A percentile compares a stretch with the other conserved stretches of the same genome.
phyloP scores from a whole-genome alignment of 2,888 invertebrate genomes.

The Yponomeuta malinellus region DNA sequence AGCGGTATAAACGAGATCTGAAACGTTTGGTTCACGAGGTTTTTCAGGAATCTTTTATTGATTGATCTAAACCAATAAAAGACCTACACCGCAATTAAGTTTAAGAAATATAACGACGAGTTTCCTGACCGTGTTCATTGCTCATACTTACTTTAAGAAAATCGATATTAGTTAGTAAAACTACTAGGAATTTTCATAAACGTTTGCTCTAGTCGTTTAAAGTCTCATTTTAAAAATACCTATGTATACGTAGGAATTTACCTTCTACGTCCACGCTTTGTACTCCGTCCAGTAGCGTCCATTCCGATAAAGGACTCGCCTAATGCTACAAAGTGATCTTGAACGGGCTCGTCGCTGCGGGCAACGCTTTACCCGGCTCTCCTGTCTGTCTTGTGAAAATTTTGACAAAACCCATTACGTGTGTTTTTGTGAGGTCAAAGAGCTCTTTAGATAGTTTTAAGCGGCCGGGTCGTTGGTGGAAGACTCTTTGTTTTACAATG shows the following conservation, averaged over 20 bases:
- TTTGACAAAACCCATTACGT: slow-evolving; percentile 33
- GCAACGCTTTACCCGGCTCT: slow-evolving; percentile 49
- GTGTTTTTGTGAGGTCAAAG: background rate
- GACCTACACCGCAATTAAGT: too few relatives aligned
- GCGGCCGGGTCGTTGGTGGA: background rate
- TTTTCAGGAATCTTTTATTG: too few relatives aligned
- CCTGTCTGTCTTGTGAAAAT: slow-evolving; percentile 51
- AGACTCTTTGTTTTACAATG: background rate
- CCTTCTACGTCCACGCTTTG: background rate
- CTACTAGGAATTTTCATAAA: too few relatives aligned
- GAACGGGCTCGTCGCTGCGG: slow-evolving; percentile 50
- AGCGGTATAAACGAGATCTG: background rate
- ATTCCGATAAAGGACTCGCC: slow-evolving; percentile 52
- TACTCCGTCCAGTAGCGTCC: slow-evolving; percentile 35
- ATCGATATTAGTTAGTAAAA: too few relatives aligned
- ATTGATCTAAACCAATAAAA: too few relatives aligned
- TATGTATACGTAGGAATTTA: background rate
- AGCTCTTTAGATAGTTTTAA: background rate
- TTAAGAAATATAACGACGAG: too few relatives aligned
- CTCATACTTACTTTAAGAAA: too few relatives aligned
- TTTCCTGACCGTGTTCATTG: too few relatives aligned
- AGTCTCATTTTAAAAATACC: too few relatives aligned
- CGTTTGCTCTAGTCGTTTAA: too few relatives aligned
- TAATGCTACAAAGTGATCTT: slow-evolving; percentile 66
- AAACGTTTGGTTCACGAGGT: too few relatives aligned